A percentile compares a stretch with the other conserved stretches of the same genome.
Evolutionary conservation across 2,797 vertebrate species (phyloP).

Genomic region (Buphagus erythrorhynchus): DNA sequence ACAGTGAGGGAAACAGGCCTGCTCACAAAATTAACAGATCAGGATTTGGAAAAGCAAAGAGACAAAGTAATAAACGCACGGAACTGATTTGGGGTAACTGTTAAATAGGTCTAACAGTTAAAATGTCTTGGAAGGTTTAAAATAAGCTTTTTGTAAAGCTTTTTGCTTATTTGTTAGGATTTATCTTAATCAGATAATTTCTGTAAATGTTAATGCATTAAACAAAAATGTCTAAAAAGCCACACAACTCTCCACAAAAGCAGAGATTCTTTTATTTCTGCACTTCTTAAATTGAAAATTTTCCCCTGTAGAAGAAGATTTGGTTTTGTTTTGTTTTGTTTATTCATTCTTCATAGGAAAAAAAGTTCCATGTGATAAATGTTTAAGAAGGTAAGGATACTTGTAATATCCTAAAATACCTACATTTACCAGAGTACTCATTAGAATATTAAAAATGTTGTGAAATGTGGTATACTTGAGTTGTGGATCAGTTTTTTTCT

Average conservation of each 20-base stretch:
- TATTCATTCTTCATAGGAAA: neutral
- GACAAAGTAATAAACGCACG: conserved; percentile 80
- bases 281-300: neutral
- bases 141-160: conserved; percentile 72
- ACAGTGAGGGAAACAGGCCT: conserved; percentile 30
- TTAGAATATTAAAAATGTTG: neutral
- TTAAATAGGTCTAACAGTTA: conserved; percentile 71
- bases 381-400: conserved; percentile 36
- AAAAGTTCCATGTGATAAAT: neutral
- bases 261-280: neutral
- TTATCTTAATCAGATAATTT: neutral
- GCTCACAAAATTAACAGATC: conserved; percentile 9
- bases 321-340: neutral
- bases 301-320: neutral
- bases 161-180: conserved; percentile 37
- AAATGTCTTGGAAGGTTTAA: conserved; percentile 83
- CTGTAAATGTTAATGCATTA: neutral
- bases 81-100: conserved; percentile 80
- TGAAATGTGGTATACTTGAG: neutral
- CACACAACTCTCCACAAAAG: neutral
- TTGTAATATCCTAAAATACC: conserved; percentile 4
- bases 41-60: conserved; percentile 59
- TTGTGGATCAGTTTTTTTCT: conserved; percentile 21
- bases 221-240: neutral
- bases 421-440: neutral